Evolutionary conservation across 2,888 invertebrate genomes (phyloP), one percentile per base, ranked within the genome.

Genomic region (Sphecodes monilicornis): DNA sequence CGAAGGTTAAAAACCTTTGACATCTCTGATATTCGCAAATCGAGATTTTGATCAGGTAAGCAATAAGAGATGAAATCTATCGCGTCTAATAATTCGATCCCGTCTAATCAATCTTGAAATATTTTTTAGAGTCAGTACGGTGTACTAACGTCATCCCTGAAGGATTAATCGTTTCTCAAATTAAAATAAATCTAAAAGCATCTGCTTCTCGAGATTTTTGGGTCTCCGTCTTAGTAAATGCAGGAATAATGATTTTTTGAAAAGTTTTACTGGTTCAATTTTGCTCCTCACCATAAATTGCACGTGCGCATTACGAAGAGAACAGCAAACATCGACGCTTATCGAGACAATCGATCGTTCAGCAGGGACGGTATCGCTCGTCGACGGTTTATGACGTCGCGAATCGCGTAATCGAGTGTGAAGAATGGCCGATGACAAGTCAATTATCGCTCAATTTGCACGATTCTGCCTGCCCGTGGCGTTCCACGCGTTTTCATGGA

Each of bases 261-360:
- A n/a, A 8, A n/a, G 2, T 41, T 41, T 41, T 11, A 41, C 13
- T 13, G 11, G 6, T 10, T 3, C 3, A 50, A 46, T 5, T 46
- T 18, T 6, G 46, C 6, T 16, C 50, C 22, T 50, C n/a, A n/a
- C n/a, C n/a, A 50, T 36, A 46, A 39, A n/a, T 76, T 46, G 60
- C 78, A 50, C 32, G 50, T 50, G 50, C 39, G 71, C 26, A 39
- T 54, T 71, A 54, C n/a, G 22, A 54, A 66, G 26, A 41, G 41
- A 60, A 77, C 41, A 54, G 26, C 50, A 41, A 80, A 80, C 69
- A 29, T 26, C 26, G 4, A n/a, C 29, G 36, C 13, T 50, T 78
- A 72, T 64, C 64, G 43, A 43, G 26, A 10, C 50, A n/a, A 66
- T 77, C 41, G 18, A 76, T 68, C 54, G 69, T 43, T 41, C 26